Evolutionary conservation across 2,888 invertebrate species (phyloP).

Genomic region (Asteroscopus sphinx): DNA sequence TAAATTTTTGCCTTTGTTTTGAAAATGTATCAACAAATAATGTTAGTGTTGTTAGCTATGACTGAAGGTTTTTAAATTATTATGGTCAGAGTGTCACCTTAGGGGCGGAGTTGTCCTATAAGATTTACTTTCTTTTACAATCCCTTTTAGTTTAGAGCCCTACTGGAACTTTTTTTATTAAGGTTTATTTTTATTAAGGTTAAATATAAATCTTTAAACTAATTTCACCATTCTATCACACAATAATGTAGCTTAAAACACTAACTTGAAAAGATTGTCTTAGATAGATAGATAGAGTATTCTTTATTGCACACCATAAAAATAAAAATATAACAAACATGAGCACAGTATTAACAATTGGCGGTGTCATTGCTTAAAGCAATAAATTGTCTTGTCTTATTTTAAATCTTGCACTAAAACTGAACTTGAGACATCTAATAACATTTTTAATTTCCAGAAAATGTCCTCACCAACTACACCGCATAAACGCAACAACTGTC

Average conservation of each 20-base stretch:
- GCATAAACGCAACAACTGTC: constrained; percentile 58
- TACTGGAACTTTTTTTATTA: too few species aligned
- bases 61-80: neutral
- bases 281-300: too few species aligned
- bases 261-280: too few species aligned
- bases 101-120: neutral
- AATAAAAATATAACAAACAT: too few species aligned
- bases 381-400: too few species aligned
- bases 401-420: too few species aligned
- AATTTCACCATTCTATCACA: neutral
- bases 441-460: constrained; percentile 57
- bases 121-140: neutral
- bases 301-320: too few species aligned
- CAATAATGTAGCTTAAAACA: too few species aligned
- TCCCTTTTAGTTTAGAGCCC: neutral
- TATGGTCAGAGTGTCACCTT: neutral
- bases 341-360: too few species aligned
- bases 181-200: too few species aligned
- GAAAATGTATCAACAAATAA: neutral
- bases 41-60: constrained; percentile 3
- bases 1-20: constrained; percentile 4
- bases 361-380: too few species aligned
- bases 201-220: neutral
- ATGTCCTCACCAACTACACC: constrained; percentile 75
- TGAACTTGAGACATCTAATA: too few species aligned